phyloP scores from a whole-genome alignment of 1,140 invertebrate genomes.

The Globodera ellingtonae region DNA sequence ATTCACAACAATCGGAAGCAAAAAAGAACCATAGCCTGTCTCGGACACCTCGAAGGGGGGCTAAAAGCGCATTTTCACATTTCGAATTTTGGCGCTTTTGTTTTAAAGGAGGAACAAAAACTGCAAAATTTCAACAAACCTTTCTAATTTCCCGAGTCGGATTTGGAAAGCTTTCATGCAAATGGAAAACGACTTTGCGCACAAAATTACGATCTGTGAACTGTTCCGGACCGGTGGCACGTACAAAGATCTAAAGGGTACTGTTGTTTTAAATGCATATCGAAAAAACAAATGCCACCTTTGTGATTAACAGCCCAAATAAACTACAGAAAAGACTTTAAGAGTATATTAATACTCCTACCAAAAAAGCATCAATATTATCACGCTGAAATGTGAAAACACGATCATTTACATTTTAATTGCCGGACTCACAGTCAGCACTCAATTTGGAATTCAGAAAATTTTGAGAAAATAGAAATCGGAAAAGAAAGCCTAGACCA shows the following conservation, averaged over 20 bases:
- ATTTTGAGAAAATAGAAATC: no score
- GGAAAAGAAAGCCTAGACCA: no score
- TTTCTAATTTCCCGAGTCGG: conserved; percentile 8
- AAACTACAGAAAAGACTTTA: no score
- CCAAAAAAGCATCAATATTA: background rate
- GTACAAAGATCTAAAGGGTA: conserved; percentile 17
- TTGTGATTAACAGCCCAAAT: no score
- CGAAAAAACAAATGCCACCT: no score
- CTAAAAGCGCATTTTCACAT: background rate
- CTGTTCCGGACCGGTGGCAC: conserved; percentile 15
- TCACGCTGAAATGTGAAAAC: conserved; percentile 38
- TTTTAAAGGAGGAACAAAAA: background rate
- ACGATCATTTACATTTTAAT: no score
- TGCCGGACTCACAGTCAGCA: no score
- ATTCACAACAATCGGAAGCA: conserved; percentile 8
- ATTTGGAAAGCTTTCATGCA: conserved; percentile 27
- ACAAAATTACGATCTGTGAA: conserved; percentile 27
- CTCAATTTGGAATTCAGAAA: no score
- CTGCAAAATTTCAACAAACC: background rate
- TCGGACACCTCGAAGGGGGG: conserved; percentile 28
- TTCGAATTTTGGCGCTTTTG: background rate
- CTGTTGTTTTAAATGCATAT: no score
- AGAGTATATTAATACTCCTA: no score
- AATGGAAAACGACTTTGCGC: conserved; percentile 20
- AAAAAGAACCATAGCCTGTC: conserved; percentile 21